Conservation (phyloP, 1,140 invertebrate genomes). For the Antheraea mylitta region DNA sequence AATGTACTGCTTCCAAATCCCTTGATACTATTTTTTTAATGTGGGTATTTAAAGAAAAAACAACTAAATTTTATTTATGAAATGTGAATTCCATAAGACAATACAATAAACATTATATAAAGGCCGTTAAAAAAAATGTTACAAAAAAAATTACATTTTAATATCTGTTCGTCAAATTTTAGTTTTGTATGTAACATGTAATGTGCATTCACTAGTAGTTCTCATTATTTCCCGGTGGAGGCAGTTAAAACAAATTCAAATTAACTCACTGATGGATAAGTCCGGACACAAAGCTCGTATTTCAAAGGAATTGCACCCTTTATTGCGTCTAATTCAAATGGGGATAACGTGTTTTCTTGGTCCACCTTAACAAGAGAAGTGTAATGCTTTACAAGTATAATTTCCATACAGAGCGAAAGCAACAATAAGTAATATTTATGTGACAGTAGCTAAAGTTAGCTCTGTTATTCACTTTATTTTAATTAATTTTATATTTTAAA, state of each 20-base stretch:
- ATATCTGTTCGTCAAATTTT: neutral
- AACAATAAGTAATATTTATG: neutral
- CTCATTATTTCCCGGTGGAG: constrained; percentile 33
- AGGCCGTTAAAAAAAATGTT: neutral
- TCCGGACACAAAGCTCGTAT: constrained; percentile 17
- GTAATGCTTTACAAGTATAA: neutral
- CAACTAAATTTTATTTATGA: no score
- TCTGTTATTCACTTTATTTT: no score
- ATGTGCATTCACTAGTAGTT: constrained; percentile 20
- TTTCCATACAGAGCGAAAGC: neutral
- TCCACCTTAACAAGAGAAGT: neutral
- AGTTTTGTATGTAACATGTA: constrained; percentile 14
- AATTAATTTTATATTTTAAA: no score
- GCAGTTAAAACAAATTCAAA: constrained; percentile 56
- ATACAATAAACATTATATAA: no score
- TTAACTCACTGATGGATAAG: constrained; percentile 40
- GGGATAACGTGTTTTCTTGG: neutral
- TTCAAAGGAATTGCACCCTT: constrained; percentile 5
- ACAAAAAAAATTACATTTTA: no score
- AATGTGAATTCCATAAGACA: no score
- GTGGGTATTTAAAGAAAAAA: no score
- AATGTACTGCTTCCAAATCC: no score
- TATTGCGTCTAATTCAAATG: neutral
- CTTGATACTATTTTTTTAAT: no score
- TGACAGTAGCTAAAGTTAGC: no score